Base-by-base conservation (phyloP, 1,140 invertebrate species). In the Drosophila bocki region DNA sequence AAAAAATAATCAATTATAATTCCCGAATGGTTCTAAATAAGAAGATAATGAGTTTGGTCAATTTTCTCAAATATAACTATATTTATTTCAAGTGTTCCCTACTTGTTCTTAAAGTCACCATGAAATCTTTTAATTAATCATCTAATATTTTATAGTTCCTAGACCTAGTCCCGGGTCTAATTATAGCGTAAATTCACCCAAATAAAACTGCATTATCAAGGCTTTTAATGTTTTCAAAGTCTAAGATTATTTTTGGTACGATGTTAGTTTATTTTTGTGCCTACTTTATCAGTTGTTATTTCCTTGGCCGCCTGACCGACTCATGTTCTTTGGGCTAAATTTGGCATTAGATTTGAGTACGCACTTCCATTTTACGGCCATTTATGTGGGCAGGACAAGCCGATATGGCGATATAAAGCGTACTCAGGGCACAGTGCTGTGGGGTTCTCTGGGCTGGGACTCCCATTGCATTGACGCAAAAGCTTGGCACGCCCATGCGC, bases 401-500 rank as follows among this genome's bases (percentile, higher is more conserved):
- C 22, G 33, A 37, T 57, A 45, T 61, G 71, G 32, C 56, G 11
- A 79, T 54, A 54, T 54, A 7, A 54, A 15, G 13, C 19, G 33
- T 37, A 37, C 19, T 22, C 51, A 15, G 15, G 26, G 9, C 29
- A 17, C 15, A 51, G 19, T 22, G 51, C 17, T 35, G 11, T 35
- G 17, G 17, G 2, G 11, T n/a, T 19, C 0, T 17, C 1, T 17
- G 29, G 50, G n/a, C 9, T 19, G 70, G 33, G 63, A 42, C 45
- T 58, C 41, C 12, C 51, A 54, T 62, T 72, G 47, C 65, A 77
- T 81, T 82, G 80, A 82, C 80, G 75, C 75, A 83, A 79, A 12
- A 63, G 29, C 42, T 4, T 12, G 47, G 17, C 75, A 75, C 76
- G 76, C 81, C 76, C 56, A 26, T 11, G 6, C 13, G 17, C 62